Conservation (phyloP, 2,888 invertebrate species). For the Dynastes maya region DNA sequence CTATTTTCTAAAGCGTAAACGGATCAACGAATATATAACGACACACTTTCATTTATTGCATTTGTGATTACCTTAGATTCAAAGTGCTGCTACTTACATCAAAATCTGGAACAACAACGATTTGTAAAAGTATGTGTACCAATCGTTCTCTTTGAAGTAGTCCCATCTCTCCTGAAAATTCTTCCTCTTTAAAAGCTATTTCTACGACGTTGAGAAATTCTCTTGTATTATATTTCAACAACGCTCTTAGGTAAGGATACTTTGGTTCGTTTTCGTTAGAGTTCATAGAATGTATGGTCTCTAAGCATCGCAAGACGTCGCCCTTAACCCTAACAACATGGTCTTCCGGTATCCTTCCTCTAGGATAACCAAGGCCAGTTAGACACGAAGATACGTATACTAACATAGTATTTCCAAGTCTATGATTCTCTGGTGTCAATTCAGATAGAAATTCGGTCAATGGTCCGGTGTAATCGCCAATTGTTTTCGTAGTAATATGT, state of each 20-base stretch:
- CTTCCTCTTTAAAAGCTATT: conserved; percentile 87
- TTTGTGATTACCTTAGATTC: no score
- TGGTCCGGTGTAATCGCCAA: conserved; percentile 83
- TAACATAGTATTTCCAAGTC: conserved; percentile 86
- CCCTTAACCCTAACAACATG: conserved; percentile 80
- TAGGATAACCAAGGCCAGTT: conserved; percentile 88
- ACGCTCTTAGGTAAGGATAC: conserved; percentile 82
- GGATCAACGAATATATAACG: no score
- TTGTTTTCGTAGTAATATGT: conserved; percentile 84
- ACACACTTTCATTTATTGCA: no score
- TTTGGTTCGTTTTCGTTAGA: conserved; percentile 76
- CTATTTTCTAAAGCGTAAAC: no score
- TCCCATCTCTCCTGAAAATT: conserved; percentile 83
- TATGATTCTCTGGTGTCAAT: conserved; percentile 71
- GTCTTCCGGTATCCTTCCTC: conserved; percentile 79
- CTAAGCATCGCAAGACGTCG: conserved; percentile 81
- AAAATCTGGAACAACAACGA: conserved; percentile 80
- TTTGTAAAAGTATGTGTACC: conserved; percentile 83
- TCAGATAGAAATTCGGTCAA: conserved; percentile 79
- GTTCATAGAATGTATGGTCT: conserved; percentile 79
- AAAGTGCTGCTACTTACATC: conserved; percentile 71
- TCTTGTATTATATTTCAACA: conserved; percentile 86
- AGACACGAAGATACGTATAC: conserved; percentile 91
- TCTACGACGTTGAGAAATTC: conserved; percentile 90
- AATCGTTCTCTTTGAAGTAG: conserved; percentile 82